Conservation (phyloP, 2,797 vertebrate species). For the Florisuga fusca region DNA sequence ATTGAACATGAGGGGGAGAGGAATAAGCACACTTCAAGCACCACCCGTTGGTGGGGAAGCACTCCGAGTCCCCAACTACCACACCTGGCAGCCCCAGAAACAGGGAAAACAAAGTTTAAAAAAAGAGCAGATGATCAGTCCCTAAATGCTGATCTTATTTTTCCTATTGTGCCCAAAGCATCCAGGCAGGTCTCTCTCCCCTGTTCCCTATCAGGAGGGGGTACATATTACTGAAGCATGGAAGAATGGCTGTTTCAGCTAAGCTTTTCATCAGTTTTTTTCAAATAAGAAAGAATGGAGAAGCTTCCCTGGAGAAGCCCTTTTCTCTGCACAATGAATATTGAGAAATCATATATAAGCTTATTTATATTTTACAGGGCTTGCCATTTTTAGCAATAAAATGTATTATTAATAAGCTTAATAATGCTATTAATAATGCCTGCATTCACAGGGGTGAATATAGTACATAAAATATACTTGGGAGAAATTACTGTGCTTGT, state of each 20-base stretch:
- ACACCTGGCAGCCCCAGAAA: background rate
- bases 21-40: fast-evolving
- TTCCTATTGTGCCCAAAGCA: background rate
- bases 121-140: background rate
- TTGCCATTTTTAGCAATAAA: background rate
- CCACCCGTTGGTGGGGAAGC: background rate
- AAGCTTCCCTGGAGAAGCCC: background rate
- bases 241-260: background rate
- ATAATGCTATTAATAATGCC: background rate
- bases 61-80: background rate
- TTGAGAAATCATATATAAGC: background rate
- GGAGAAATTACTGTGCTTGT: background rate
- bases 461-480: background rate
- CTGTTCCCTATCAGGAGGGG: background rate
- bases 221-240: fast-evolving
- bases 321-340: background rate
- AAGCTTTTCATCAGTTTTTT: background rate
- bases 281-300: too few species aligned
- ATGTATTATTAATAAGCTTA: background rate
- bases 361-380: background rate
- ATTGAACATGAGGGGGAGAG: background rate
- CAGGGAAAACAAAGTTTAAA: background rate
- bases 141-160: background rate
- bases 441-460: background rate
- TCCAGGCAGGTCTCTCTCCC: background rate